Evolutionary conservation across 1,140 invertebrate genomes (phyloP).

Genomic region (Cotesia vestalis): DNA sequence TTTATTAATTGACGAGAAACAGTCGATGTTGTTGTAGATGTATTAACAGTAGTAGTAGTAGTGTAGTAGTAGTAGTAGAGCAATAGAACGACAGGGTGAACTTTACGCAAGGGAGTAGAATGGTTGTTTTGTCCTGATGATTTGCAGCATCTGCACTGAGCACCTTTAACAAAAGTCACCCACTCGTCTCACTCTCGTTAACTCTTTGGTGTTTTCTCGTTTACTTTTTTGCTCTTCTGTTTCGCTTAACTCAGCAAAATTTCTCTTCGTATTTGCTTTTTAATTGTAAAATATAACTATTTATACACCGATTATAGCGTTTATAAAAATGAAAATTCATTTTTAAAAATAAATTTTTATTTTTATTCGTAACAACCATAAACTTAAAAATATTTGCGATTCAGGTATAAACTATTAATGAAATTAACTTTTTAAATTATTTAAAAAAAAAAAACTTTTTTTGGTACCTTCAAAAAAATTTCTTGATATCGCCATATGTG

Average conservation of each 20-base stretch:
- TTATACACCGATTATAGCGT: neutral
- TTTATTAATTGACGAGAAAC: no score
- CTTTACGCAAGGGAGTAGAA: constrained; percentile 47
- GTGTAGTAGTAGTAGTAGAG: constrained; percentile 2
- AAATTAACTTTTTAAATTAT: no score
- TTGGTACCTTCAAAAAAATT: no score
- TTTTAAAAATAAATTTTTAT: no score
- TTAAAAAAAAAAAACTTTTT: no score
- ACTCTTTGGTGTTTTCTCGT: neutral
- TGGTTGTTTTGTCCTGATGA: constrained; percentile 51
- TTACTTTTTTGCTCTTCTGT: neutral
- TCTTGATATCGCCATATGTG: no score
- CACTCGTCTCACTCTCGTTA: constrained; percentile 1
- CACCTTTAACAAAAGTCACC: constrained; percentile 43
- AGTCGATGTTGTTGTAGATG: neutral
- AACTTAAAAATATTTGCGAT: no score
- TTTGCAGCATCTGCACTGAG: constrained; percentile 64
- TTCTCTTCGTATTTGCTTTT: no score
- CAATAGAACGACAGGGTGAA: constrained; percentile 8
- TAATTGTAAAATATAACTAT: neutral
- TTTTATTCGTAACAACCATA: no score
- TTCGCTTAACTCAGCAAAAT: neutral
- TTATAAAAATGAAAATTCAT: no score
- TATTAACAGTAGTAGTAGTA: neutral
- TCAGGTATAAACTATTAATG: no score